Evolutionary conservation across 2,888 invertebrate genomes (phyloP), one percentile per base, ranked within the genome.

Genomic region (Leptothorax acervorum): DNA sequence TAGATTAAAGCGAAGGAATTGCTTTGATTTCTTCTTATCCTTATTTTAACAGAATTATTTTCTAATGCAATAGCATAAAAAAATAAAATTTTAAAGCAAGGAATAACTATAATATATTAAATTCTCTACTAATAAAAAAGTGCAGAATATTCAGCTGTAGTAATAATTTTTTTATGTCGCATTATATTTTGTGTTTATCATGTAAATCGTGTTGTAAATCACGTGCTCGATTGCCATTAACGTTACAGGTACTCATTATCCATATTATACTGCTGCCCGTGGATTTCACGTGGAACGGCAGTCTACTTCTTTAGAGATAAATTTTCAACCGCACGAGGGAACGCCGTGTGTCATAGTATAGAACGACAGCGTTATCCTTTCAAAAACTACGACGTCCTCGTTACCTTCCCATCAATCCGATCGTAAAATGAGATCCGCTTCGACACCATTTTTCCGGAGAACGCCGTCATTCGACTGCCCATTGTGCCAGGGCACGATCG

Each of bases 391-490:
- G 79, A 81, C 60, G 48, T 81, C 48, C 75, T 81, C 79, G 79
- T 81, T 81, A 81, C 79, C 79, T 81, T 74, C 35, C 79, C 60
- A 81, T 81, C 79, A 75, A 60, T 57, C 75, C 45, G 35, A 48
- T 81, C 79, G 60, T 81, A 81, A 81, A 81, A 81, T 60, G 60
- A 81, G 79, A 81, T 60, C 60, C 79, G 75, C 75, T 81, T 81
- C 75, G 76, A 51, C 76, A 75, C 75, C 79, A 81, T 74, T 75
- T 74, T 81, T 75, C 76, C 76, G 12, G 12, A 55, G 28, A 81
- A n/a, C 48, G 79, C 23, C 18, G 18, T 51, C 60, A 48, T 74
- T 60, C 60, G 79, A 60, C 60, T 81, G 76, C 60, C 79, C 79
- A 81, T 81, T 81, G 75, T 74, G 76, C 48, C 23, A 39, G 28